Base-by-base conservation (phyloP, 1,140 invertebrate genomes). In the Apolygus lucorum region DNA sequence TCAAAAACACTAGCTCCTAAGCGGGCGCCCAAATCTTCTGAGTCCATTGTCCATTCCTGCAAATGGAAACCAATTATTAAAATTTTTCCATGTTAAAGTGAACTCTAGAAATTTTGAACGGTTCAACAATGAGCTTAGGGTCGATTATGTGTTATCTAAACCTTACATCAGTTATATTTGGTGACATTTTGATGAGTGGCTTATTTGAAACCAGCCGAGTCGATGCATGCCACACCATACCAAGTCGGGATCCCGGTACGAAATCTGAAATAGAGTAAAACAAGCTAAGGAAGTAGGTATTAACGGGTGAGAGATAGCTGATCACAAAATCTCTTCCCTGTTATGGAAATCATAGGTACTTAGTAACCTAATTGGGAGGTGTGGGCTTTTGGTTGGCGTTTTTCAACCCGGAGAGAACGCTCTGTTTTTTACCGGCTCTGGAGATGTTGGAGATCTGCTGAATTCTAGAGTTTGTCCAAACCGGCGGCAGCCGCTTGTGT, bases 11-110 rank as follows among this genome's bases (percentile, higher is more conserved):
- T 78, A 0, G 80, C 71, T 26, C 78, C 75, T 28, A 82, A 67
- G 71, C 77, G 73, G 29, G 80, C 79, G 52, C 81, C 82, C n/a
- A 83, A 69, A 74, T 82, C 81, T 28, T 78, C 77, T 63, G 79
- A 76, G 65, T 78, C 76, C 17, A 79, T 73, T 2, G 74, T 73
- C 75, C 75, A 76, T 54, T 74, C 68, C 72, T 80, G 71, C 4
- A 22, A 63, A 52, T 63, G 63, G 62, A 68, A 68, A 28, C 17
- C 27, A 66, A 66, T 62, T 62, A n/a, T n/a, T 25, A 22, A 62
- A 62, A 62, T 62, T 62, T 62, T 62, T 62, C 17, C 8, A 62
- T 21, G n/a, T n/a, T n/a, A n/a, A n/a, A 62, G 17, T 13, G 28
- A 21, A 26, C 13, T 52, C 17, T 21, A 52, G 14, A 25, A 52